Evolutionary conservation across 2,888 invertebrate species (phyloP).

Genomic region (Patella caerulea): DNA sequence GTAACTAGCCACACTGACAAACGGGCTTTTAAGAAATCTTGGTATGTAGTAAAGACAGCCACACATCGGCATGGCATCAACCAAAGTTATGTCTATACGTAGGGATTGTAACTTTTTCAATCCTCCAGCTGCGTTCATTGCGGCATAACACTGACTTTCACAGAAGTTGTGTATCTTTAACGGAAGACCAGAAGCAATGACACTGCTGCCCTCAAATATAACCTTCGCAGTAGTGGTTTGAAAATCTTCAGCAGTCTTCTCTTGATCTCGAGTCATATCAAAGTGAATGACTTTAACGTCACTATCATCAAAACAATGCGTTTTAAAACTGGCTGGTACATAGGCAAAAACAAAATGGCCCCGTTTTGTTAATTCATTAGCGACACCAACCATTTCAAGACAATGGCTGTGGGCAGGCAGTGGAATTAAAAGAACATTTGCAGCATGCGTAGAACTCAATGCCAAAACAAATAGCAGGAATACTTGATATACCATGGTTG

Average conservation of each 20-base stretch:
- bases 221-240: not conserved
- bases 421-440: constrained; percentile 18
- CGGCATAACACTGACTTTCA: not conserved
- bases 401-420: constrained; percentile 13
- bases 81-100: constrained; percentile 16
- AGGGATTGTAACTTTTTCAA: constrained; percentile 14
- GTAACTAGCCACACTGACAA: constrained; percentile 1
- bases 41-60: constrained; percentile 12
- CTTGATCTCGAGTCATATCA: not conserved
- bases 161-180: not conserved
- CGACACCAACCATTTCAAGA: constrained; percentile 12
- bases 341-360: constrained; percentile 22
- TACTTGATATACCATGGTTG: too few species aligned
- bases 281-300: not conserved
- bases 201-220: not conserved
- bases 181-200: not conserved
- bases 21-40: constrained; percentile 13
- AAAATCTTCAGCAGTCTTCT: not conserved
- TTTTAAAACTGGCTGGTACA: constrained; percentile 2
- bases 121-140: constrained; percentile 4
- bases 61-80: not conserved
- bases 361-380: constrained; percentile 18
- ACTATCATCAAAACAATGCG: not conserved
- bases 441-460: not conserved
- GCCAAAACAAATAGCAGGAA: too few species aligned